A percentile compares a stretch with the other conserved stretches of the same genome.
These are phyloP conservation scores for Acanthurus tractus DNA, from an alignment of 2,797 vertebrate genomes.

Conservation along the genomic window DNA sequence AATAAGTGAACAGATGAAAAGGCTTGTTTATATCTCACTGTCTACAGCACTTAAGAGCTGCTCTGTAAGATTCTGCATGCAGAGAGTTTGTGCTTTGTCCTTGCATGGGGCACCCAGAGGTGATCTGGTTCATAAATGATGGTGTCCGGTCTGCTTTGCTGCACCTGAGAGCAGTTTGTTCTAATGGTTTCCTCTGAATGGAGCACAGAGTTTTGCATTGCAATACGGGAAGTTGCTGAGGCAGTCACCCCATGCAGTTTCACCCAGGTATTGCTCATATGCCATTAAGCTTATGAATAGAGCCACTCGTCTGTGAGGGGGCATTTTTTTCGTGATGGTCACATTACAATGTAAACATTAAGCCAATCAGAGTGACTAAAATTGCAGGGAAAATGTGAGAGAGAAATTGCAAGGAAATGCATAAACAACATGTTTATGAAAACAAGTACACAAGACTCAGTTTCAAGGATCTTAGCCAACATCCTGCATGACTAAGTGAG, in stretches of 20 bases:
- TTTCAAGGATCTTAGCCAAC: conserved; percentile 62
- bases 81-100: conserved; percentile 74
- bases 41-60: too few species aligned
- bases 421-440: conserved; percentile 14
- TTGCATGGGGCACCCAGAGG: conserved; percentile 81
- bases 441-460: conserved; percentile 24
- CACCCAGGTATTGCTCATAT: conserved; percentile 75
- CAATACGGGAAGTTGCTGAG: conserved; percentile 78
- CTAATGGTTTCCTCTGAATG: conserved; percentile 86
- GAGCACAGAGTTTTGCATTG: conserved; percentile 68
- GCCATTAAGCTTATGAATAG: conserved; percentile 76
- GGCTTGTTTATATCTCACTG: not conserved
- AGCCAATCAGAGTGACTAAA: conserved; percentile 15
- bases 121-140: conserved; percentile 81
- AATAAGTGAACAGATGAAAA: not conserved
- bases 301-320: conserved; percentile 55
- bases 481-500: conserved; percentile 69
- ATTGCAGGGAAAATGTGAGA: not conserved
- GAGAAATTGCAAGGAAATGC: not conserved
- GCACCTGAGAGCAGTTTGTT: conserved; percentile 86
- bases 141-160: conserved; percentile 82
- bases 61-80: conserved; percentile 32
- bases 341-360: conserved; percentile 22
- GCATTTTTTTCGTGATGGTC: conserved; percentile 43
- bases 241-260: conserved; percentile 79